Conservation (phyloP, 2,797 vertebrate species). For the Onychomys arenicola region DNA sequence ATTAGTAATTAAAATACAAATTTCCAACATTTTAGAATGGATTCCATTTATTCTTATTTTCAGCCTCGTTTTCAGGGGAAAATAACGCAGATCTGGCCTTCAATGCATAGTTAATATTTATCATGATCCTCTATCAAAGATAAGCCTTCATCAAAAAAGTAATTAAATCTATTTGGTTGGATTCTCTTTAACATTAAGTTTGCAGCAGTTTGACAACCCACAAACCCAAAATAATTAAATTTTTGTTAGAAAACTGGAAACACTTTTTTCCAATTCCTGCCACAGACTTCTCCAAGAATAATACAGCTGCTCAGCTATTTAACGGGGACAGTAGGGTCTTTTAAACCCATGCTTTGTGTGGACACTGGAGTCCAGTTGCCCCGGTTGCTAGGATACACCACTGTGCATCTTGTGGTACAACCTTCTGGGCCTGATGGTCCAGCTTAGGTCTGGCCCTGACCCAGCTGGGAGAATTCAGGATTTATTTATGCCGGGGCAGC, state of each 20-base stretch:
- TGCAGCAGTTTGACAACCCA: neutral
- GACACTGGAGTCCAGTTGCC: neutral
- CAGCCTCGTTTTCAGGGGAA: neutral
- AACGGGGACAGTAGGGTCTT: neutral
- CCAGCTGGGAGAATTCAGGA: neutral
- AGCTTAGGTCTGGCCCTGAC: neutral
- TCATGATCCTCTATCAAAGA: constrained; percentile 41
- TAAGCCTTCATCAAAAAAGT: neutral
- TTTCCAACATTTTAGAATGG: constrained; percentile 1
- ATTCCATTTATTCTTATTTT: constrained; percentile 44
- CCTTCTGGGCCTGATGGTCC: neutral
- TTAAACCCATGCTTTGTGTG: neutral
- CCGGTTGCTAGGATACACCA: neutral
- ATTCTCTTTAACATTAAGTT: constrained; percentile 22
- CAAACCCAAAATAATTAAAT: constrained; percentile 32
- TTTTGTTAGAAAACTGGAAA: constrained; percentile 54
- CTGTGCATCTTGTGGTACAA: neutral
- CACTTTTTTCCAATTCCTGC: constrained; percentile 50
- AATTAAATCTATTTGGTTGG: neutral
- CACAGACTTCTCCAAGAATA: constrained; percentile 43
- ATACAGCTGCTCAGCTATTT: constrained; percentile 55
- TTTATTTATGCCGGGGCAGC: neutral
- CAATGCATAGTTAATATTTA: constrained; percentile 24
- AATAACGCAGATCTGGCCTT: neutral
- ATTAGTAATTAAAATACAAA: constrained; percentile 27